A percentile compares a stretch with the other conserved stretches of the same genome.
phyloP scores from a whole-genome alignment of 2,797 vertebrate species.

The Falco biarmicus region DNA sequence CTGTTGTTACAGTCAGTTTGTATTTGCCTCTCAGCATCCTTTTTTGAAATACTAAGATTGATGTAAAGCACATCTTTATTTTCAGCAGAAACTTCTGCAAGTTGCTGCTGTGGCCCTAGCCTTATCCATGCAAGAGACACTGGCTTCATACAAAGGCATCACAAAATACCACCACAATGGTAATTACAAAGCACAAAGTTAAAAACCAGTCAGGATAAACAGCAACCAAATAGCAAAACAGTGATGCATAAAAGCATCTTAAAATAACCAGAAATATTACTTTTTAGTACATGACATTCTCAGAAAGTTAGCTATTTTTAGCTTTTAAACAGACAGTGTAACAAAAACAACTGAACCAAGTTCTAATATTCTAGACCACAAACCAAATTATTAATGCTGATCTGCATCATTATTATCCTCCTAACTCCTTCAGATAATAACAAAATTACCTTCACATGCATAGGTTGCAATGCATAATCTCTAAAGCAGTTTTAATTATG shows the following conservation, averaged over 20 bases:
- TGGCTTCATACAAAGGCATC: not conserved
- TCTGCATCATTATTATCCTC: not conserved
- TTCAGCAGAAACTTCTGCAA: not conserved
- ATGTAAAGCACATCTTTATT: not conserved
- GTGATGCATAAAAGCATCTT: not conserved
- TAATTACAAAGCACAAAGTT: not conserved
- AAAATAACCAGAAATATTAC: conserved; percentile 9
- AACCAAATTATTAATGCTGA: not conserved
- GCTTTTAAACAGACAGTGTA: not conserved
- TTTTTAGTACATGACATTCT: conserved; percentile 28
- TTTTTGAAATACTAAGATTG: not conserved
- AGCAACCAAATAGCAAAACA: conserved; percentile 18
- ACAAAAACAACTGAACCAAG: not conserved
- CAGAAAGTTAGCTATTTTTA: conserved; percentile 32
- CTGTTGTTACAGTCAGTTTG: not conserved
- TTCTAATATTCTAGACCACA: not conserved
- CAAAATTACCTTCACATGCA: not conserved
- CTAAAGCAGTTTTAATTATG: not conserved
- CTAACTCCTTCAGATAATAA: not conserved
- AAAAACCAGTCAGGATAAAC: not conserved
- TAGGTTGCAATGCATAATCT: not conserved
- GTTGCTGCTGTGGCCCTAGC: not conserved
- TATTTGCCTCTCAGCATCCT: not conserved
- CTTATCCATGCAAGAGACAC: not conserved
- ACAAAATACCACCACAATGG: not conserved